Base-by-base conservation (phyloP, 1,140 invertebrate genomes). In the Nomia melanderi region DNA sequence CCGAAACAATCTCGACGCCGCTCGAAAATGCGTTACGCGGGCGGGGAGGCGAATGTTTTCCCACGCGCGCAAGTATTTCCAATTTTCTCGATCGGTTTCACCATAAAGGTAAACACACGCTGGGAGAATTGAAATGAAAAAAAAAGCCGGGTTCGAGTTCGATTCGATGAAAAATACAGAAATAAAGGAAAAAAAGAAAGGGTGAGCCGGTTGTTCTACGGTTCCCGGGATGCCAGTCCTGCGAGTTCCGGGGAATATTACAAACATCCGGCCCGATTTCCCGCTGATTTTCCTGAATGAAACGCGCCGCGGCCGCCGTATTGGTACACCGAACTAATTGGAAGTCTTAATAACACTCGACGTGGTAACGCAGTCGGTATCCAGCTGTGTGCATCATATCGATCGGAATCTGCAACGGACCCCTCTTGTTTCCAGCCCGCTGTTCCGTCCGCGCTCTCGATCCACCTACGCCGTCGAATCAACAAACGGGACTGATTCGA, bases 301-400 rank as follows among this genome's bases (percentile, higher is more conserved):
- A 78, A 73, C 67, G 41, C 7, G 64, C 31, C 53, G 59, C 36
- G 77, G 65, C 72, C 82, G 4, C 73, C 65, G 74, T 67, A 73
- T 23, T 63, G 79, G 74, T 66, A 79, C 69, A 83, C 82, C 85
- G 77, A 86, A 89, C 82, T 90, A 89, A 90, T 90, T 90, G 85
- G 85, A 88, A 88, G 84, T 87, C 20, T 89, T 90, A 90, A 89
- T 89, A 81, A 85, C 86, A 87, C 88, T 90, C 83, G 85, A 89
- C 64, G 80, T 84, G 88, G 87, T 89, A 89, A 85, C 82, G 84
- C 76, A 74, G 65, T 79, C 70, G 73, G 70, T 75, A 83, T 83
- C 59, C 54, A 56, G 53, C 47, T 79, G 77, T 83, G 79, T 84
- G 87, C 81, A 82, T 88, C 81, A 84, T 85, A 86, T 88, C 84